Evolutionary conservation across 2,797 vertebrate genomes (phyloP).

Genomic region (Mormyrus proboscirostris): DNA sequence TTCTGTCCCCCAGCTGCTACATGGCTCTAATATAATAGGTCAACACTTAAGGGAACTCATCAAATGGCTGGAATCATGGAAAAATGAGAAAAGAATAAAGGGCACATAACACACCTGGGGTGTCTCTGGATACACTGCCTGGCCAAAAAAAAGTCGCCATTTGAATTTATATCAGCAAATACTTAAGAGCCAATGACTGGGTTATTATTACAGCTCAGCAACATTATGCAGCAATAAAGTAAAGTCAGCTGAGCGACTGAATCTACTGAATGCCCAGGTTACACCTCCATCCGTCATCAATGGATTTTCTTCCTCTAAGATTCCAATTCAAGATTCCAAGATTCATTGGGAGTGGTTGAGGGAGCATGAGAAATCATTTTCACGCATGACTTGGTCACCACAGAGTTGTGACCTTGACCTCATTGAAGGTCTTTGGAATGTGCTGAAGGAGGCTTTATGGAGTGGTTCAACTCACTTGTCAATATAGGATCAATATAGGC

Average conservation of each 20-base stretch:
- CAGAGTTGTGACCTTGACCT: not conserved
- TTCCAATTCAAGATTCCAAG: not conserved
- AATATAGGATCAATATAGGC: not conserved
- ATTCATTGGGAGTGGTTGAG: not conserved
- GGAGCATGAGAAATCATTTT: not conserved
- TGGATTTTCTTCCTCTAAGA: not conserved
- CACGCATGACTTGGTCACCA: not conserved
- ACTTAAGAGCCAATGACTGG: not conserved
- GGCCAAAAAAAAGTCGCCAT: not conserved
- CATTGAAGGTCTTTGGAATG: not conserved
- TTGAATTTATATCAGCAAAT: not conserved
- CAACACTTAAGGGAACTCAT: not conserved
- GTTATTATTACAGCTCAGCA: too few species aligned
- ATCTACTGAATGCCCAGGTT: not conserved
- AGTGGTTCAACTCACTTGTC: not conserved
- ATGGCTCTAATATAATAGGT: not conserved
- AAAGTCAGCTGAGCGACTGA: not conserved
- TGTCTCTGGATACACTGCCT: not conserved
- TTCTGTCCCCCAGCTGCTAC: not conserved
- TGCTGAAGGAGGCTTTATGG: not conserved
- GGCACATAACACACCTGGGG: not conserved
- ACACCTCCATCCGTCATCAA: not conserved
- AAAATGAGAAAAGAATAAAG: not conserved
- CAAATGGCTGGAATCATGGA: not conserved
- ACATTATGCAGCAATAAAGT: not conserved